phyloP scores from a whole-genome alignment of 2,113 vertebrate species.

The Lophochroa leadbeateri region DNA sequence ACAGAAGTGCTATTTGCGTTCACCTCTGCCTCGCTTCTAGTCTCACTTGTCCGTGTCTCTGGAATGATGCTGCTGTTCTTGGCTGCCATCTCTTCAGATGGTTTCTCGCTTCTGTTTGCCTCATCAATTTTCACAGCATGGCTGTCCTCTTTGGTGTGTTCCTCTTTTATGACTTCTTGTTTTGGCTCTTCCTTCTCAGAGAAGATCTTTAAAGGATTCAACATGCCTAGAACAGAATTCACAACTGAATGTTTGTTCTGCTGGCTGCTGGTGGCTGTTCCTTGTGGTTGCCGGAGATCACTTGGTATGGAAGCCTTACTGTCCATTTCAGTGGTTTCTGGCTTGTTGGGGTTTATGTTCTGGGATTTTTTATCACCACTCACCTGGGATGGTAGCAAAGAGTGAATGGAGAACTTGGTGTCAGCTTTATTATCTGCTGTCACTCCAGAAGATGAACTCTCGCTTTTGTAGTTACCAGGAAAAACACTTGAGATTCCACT shows the following conservation, averaged over 20 bases:
- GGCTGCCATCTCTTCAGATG: not conserved
- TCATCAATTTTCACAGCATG: not conserved
- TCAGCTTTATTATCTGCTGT: slow-evolving; percentile 65
- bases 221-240: slow-evolving; percentile 79
- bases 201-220: slow-evolving; percentile 81
- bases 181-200: slow-evolving; percentile 70
- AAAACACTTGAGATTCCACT: slow-evolving; percentile 75
- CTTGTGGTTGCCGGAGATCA: not conserved
- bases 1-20: not conserved
- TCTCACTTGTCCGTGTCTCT: not conserved
- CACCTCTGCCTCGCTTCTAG: not conserved
- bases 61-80: not conserved
- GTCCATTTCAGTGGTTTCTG: not conserved
- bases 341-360: not conserved
- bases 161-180: slow-evolving; percentile 33
- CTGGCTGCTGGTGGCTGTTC: not conserved
- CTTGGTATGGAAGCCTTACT: not conserved
- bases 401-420: slow-evolving; percentile 64
- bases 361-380: slow-evolving; percentile 2
- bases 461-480: slow-evolving; percentile 73
- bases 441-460: slow-evolving; percentile 67
- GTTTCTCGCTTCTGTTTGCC: not conserved
- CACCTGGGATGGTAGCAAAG: slow-evolving; percentile 65
- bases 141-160: not conserved
- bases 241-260: slow-evolving; percentile 68